Evolutionary conservation across 1,140 invertebrate species (phyloP), one percentile per base, ranked within the genome.

Genomic region (Apis cerana): DNA sequence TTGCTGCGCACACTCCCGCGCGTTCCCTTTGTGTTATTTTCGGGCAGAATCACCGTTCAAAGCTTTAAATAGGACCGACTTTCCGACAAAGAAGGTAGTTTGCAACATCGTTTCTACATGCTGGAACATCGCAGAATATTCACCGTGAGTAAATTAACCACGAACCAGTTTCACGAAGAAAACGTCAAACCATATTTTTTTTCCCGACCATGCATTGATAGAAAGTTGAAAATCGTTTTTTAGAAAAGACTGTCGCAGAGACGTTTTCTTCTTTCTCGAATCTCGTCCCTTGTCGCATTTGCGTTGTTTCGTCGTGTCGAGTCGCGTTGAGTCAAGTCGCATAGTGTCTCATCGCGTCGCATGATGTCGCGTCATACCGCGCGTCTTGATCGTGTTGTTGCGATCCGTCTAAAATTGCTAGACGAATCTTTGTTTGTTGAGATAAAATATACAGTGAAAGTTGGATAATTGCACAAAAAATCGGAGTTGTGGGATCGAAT

Each of bases 11-110:
- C 84, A 79, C 89, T 89, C 91, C 72, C 89, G 86, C 88, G 80
- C 85, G 85, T 88, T 91, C 91, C 88, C 93, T 94, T 93, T 94
- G 93, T 94, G 94, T 94, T 94, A 94, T 94, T 94, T 94, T 93
- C 90, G 92, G 77, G 91, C 89, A 84, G 84, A 90, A 90, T 91
- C 88, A 80, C 85, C 75, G 91, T 90, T 86, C 80, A 80, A 94
- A 88, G 92, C 93, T 94, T 94, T 94, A 94, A 94, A 94, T 94
- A 94, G 93, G 93, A 92, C 89, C 90, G 91, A 89, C 86, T 90
- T 89, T 89, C 77, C 85, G 82, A 89, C 88, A 91, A 91, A 89
- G 89, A 92, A 93, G 91, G 85, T 92, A 94, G 94, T 94, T 90
- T 83, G 85, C 90, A 92, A 92, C 88, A 90, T 85, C 84, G 88